Evolutionary conservation across 2,113 vertebrate genomes (phyloP), one percentile per base, ranked within the genome.

Genomic region (Mobula hypostoma): DNA sequence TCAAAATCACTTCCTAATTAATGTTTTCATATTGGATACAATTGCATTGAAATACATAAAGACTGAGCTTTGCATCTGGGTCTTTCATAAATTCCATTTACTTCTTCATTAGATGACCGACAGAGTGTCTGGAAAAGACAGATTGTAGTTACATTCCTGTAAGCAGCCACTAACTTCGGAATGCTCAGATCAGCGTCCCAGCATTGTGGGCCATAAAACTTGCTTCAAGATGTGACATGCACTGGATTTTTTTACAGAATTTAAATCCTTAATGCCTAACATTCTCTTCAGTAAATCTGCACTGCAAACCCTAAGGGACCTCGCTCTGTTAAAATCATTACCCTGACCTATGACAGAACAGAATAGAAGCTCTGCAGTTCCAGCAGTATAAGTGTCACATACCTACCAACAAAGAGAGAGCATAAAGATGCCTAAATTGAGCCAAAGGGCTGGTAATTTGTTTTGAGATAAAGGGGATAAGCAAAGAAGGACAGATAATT

Each of bases 401-500:
- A 56, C 72, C n/a, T 93, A 74, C 94, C 63, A 63, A 70, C 72
- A 76, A 83, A 94, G 74, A 80, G 66, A 94, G 94, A 94, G 72
- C 83, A 94, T 68, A 94, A 94, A 90, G 94, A 94, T 94, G 88
- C 87, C 68, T 83, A 95, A 95, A 95, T 95, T 95, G 95, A 94
- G 94, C 95, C 93, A 14, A 21, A 94, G 48, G 94, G 56, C 94
- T 87, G 94, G 94, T 96, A 96, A 96, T 96, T 96, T 95, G 94
- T 95, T 96, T 95, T 95, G 95, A 95, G 56, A n/a, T 94, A 94
- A 96, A 95, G 56, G 94, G 94, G 95, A 95, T 94, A 95, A 96
- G 87, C 94, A 70, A 4, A 83, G 76, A 94, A 95, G 87, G 70
- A 93, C 63, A 95, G 94, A 95, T 95, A 96, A 95, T 92, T 94